Percentiles rank a stretch among this genome's conserved stretches.
These are phyloP conservation scores for Ceryle rudis DNA, from an alignment of 2,797 vertebrate species.

Conservation along the genomic window DNA sequence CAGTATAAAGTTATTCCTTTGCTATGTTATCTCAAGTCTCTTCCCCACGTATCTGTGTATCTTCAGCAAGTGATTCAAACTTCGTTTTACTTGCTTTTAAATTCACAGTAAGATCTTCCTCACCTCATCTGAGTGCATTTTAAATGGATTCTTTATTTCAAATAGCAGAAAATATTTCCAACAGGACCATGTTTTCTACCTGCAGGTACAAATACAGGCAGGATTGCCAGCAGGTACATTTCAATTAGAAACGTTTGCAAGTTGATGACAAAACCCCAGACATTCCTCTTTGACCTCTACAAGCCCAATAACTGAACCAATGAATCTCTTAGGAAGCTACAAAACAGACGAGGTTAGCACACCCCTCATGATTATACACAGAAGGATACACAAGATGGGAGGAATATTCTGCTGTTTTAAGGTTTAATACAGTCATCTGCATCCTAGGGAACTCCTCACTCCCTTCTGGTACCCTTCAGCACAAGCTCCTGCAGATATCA, in stretches of 20 bases:
- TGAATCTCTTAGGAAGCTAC: not conserved
- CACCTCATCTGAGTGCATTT: not conserved
- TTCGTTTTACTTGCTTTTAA: not conserved
- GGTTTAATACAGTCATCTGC: not conserved
- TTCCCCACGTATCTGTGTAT: fast-evolving
- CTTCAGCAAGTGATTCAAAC: not conserved
- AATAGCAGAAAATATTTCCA: not conserved
- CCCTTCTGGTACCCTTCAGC: not conserved
- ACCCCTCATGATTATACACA: not conserved
- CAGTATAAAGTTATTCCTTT: not conserved
- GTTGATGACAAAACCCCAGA: not conserved
- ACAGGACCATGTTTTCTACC: not conserved
- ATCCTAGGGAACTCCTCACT: not conserved
- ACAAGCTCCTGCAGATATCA: not conserved
- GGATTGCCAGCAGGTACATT: not conserved
- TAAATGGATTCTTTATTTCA: not conserved
- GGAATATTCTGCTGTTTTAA: not conserved
- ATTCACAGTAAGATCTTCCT: not conserved
- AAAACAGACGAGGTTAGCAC: fast-evolving
- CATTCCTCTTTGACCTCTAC: not conserved
- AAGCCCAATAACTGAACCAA: not conserved
- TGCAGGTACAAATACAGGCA: not conserved
- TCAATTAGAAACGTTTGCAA: not conserved
- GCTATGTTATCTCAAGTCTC: not conserved
- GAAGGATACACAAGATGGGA: not conserved